These are phyloP conservation scores for Drosophila greeni DNA, from an alignment of 2,888 invertebrate genomes.

Conservation along the genomic window DNA sequence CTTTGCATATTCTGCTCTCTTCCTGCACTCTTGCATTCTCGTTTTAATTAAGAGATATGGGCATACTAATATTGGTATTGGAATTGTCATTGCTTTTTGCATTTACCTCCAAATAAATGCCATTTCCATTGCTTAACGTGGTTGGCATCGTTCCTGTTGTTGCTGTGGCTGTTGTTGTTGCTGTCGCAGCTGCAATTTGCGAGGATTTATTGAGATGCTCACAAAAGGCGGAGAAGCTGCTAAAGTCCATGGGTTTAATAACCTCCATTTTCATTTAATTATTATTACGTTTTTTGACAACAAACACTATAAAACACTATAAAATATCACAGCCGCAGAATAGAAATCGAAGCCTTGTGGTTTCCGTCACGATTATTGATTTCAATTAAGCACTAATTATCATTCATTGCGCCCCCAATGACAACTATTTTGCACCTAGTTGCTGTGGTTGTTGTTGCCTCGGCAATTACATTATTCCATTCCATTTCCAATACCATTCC, in stretches of 20 bases:
- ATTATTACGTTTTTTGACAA: not conserved
- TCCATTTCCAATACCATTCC: constrained; percentile 44
- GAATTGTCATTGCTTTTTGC: constrained; percentile 51
- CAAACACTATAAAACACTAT: constrained; percentile 14
- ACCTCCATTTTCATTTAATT: constrained; percentile 71
- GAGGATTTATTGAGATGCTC: constrained; percentile 77
- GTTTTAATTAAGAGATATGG: constrained; percentile 41
- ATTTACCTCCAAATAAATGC: constrained; percentile 75
- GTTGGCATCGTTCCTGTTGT: constrained; percentile 44
- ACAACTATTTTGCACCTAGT: constrained; percentile 62
- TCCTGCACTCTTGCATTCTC: constrained; percentile 39
- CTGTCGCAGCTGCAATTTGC: constrained; percentile 55
- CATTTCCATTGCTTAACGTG: constrained; percentile 74
- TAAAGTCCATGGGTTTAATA: constrained; percentile 78
- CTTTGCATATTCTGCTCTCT: constrained; percentile 32
- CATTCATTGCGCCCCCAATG: constrained; percentile 55
- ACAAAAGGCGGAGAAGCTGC: constrained; percentile 76
- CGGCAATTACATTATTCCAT: constrained; percentile 68
- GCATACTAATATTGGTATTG: constrained; percentile 37
- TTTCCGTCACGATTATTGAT: constrained; percentile 70
- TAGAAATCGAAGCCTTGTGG: constrained; percentile 47
- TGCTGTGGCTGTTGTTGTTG: constrained; percentile 48
- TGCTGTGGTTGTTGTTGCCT: constrained; percentile 46
- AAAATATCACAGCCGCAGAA: constrained; percentile 43
- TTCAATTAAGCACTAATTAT: constrained; percentile 73